phyloP scores from a whole-genome alignment of 2,113 vertebrate genomes.

The Halichoerus grypus region DNA sequence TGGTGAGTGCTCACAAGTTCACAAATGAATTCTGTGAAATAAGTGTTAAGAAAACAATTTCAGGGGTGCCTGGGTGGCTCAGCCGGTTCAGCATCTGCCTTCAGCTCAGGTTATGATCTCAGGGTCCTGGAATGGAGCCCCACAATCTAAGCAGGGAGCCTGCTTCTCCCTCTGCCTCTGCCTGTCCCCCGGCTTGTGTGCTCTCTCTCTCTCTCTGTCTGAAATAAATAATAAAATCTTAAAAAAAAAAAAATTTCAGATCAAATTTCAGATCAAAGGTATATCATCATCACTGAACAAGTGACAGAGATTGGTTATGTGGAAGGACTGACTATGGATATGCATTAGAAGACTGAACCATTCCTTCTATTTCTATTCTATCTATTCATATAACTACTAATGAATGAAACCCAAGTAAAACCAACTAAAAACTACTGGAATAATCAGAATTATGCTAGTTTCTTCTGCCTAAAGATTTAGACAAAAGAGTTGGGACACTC shows the following conservation, averaged over 20 bases:
- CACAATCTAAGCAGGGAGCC: too few species aligned
- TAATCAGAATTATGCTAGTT: background rate
- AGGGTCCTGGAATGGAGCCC: too few species aligned
- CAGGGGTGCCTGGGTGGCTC: background rate
- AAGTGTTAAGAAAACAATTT: background rate
- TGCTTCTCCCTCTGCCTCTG: too few species aligned
- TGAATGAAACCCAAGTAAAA: background rate
- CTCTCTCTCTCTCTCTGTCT: background rate
- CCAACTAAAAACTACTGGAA: background rate
- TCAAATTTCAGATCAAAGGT: background rate
- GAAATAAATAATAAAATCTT: background rate
- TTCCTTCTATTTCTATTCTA: background rate
- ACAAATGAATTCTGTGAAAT: background rate
- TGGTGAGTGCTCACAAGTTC: background rate
- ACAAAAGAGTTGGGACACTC: background rate
- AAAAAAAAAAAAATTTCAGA: background rate
- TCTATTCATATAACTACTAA: background rate
- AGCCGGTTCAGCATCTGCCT: too few species aligned
- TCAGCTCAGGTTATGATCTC: too few species aligned
- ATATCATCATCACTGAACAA: background rate
- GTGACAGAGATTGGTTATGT: too few species aligned
- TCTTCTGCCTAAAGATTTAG: background rate
- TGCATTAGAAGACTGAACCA: background rate
- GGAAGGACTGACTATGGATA: background rate
- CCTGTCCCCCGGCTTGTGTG: background rate